Evolutionary conservation across 2,888 invertebrate species (phyloP), one percentile per base, ranked within the genome.

Genomic region (Tetragonula carbonaria): DNA sequence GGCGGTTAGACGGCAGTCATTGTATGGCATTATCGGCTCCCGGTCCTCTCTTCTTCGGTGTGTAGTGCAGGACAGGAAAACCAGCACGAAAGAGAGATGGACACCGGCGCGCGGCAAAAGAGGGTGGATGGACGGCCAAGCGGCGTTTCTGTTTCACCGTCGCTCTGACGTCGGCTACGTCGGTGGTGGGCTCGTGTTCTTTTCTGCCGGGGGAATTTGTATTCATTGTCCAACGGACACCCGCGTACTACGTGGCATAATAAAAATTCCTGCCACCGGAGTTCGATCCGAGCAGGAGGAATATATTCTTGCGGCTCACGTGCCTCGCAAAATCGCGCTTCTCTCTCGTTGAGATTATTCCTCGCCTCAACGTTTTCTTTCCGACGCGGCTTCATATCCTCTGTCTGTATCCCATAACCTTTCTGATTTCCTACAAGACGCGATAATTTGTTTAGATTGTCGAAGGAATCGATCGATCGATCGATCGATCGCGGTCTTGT

Each of bases 161-260:
- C 88, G 82, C 88, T 77, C 86, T 84, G 87, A 87, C 90, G 88
- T 89, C 78, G 82, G 70, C 86, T 84, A 67, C 78, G 79, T 23
- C 80, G 86, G 84, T 80, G 57, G 33, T 82, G 85, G 45, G 88
- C 88, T 85, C 85, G 89, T 83, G 87, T 90, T 91, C 90, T 88
- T 91, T 91, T 90, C 91, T 89, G 79, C 73, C 57, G 53, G 83
- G 86, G 88, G 91, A 91, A 92, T 92, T 92, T 91, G 91, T 91
- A 91, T 90, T 90, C 91, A 91, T 92, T 91, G 90, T 90, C 79
- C 80, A 62, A 71, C 77, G 85, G 77, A 82, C 82, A 85, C 87
- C 81, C 86, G 75, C 73, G 80, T 84, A 79, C 63, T 80, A 77
- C 85, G 87, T 84, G 90, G 91, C 86, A 91, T 92, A 90, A 91